phyloP scores from a whole-genome alignment of 1,140 invertebrate species.

The Thrips palmi region DNA sequence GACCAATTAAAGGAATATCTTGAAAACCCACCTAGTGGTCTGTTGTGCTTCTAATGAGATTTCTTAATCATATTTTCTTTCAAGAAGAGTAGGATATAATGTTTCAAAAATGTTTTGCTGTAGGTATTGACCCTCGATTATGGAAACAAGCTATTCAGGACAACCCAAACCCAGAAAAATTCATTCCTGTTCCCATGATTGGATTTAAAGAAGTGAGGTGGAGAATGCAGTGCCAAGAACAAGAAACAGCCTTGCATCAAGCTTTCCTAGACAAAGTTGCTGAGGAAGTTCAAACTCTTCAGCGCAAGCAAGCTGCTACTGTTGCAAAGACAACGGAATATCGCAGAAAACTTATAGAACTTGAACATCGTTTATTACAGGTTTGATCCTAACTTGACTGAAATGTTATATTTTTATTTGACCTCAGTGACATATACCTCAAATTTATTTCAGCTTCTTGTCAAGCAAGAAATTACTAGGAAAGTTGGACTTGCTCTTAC shows the following conservation, averaged over 20 bases:
- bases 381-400: conserved; percentile 25
- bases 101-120: conserved; percentile 14
- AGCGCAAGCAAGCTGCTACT: conserved; percentile 48
- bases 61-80: background rate
- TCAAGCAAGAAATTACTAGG: conserved; percentile 67
- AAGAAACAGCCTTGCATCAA: conserved; percentile 60
- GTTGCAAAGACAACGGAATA: conserved; percentile 53
- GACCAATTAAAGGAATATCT: conserved; percentile 74
- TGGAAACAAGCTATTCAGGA: conserved; percentile 85
- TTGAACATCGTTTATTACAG: conserved; percentile 58
- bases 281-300: conserved; percentile 53
- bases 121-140: conserved; percentile 53
- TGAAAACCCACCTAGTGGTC: conserved; percentile 66
- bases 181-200: conserved; percentile 82
- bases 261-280: conserved; percentile 54
- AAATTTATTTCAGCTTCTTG: conserved; percentile 43
- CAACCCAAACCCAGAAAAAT: conserved; percentile 75
- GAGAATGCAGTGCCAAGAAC: conserved; percentile 62
- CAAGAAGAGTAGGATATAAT: background rate
- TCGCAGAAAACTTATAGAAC: conserved; percentile 49
- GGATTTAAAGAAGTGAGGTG: conserved; percentile 73
- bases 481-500: conserved; percentile 70
- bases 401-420: background rate
- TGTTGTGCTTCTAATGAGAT: background rate
- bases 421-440: no score